phyloP scores from a whole-genome alignment of 2,888 invertebrate species.

The Ethmia dodecea region DNA sequence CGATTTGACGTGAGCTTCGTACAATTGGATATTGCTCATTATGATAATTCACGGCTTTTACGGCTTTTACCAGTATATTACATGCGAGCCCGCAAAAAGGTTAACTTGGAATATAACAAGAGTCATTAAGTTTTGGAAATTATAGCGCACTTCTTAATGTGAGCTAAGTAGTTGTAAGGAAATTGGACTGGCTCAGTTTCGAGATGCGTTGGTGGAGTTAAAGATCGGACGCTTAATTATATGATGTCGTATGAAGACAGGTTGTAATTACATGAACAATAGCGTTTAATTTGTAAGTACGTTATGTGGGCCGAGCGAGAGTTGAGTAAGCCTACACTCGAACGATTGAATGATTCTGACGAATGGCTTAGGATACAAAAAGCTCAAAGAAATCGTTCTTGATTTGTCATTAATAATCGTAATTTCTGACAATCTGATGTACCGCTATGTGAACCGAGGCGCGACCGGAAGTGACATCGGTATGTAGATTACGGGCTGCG shows the following conservation, averaged over 20 bases:
- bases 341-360: too few species aligned
- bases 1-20: conserved; percentile 63
- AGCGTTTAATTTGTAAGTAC: conserved; percentile 47
- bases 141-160: conserved; percentile 24
- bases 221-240: conserved; percentile 36
- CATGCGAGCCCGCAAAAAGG: conserved; percentile 33
- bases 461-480: conserved; percentile 46
- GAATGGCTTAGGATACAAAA: too few species aligned
- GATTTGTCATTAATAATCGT: too few species aligned
- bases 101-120: conserved; percentile 42
- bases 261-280: conserved; percentile 59
- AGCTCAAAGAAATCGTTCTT: background rate
- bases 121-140: conserved; percentile 44
- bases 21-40: conserved; percentile 68
- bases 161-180: conserved; percentile 11
- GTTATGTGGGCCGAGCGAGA: conserved; percentile 35
- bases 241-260: conserved; percentile 35
- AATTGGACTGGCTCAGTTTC: conserved; percentile 26
- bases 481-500: conserved; percentile 32
- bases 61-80: conserved; percentile 25
- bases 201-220: conserved; percentile 39
- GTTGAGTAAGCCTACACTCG: too few species aligned
- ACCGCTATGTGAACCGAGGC: conserved; percentile 39
- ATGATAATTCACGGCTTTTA: conserved; percentile 52
- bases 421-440: too few species aligned